These are phyloP conservation scores for Podargus strigoides DNA, from an alignment of 2,797 vertebrate species.

Conservation along the genomic window DNA sequence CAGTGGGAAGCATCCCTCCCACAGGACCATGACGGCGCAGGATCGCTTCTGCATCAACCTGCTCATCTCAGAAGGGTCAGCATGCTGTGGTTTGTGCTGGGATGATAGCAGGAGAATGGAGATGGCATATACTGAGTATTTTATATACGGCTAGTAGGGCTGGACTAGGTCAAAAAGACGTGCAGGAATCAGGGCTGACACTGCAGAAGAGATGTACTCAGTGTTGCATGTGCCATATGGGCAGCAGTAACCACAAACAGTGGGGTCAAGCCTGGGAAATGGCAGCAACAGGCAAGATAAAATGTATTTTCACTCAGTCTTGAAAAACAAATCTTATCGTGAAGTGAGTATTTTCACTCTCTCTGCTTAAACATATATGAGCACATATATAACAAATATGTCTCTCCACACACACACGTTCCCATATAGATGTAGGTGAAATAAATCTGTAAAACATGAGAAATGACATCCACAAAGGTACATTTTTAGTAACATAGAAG, in stretches of 20 bases:
- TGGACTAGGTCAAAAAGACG: background rate
- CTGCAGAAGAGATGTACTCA: background rate
- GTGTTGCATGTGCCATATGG: background rate
- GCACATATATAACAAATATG: constrained; percentile 61
- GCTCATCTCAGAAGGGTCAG: background rate
- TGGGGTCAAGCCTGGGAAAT: constrained; percentile 28
- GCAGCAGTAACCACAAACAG: constrained; percentile 14
- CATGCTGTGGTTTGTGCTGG: accelerated
- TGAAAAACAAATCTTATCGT: background rate
- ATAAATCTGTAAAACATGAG: constrained; percentile 73
- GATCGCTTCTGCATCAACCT: background rate
- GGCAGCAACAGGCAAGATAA: constrained; percentile 26
- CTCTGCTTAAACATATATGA: constrained; percentile 48
- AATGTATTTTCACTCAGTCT: background rate
- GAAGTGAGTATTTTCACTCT: constrained; percentile 9
- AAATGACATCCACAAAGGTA: constrained; percentile 69
- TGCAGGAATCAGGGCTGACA: background rate
- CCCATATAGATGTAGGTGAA: constrained; percentile 63
- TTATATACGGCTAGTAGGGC: background rate
- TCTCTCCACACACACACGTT: constrained; percentile 43
- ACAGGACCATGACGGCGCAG: accelerated
- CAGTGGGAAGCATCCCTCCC: background rate
- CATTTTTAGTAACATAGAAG: constrained; percentile 79
- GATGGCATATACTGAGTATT: background rate
- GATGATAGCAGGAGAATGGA: background rate